Percentiles rank a stretch among this genome's conserved stretches.
phyloP scores from a whole-genome alignment of 2,888 invertebrate genomes.

The Amiota minor region DNA sequence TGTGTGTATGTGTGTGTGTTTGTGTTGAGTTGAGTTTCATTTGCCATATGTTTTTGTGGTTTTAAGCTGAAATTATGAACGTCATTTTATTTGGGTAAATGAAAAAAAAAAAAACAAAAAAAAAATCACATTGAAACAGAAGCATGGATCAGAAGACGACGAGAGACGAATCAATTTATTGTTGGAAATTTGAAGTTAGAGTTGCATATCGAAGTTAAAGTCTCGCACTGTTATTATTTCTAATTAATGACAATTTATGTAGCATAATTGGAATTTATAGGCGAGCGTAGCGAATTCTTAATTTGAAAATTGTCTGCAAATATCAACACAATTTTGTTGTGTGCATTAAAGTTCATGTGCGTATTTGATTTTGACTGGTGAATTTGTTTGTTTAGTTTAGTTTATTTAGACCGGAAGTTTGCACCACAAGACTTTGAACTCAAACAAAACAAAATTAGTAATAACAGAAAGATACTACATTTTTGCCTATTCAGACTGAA shows the following conservation, averaged over 20 bases:
- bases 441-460: too few relatives aligned
- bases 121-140: too few relatives aligned
- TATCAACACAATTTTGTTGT: background rate
- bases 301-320: constrained; percentile 23
- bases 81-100: background rate
- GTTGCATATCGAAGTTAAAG: background rate
- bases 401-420: constrained; percentile 3
- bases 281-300: constrained; percentile 42
- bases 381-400: constrained; percentile 1
- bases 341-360: constrained; percentile 18
- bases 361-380: background rate
- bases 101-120: too few relatives aligned
- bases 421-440: background rate
- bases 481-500: too few relatives aligned
- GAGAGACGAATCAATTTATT: too few relatives aligned
- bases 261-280: constrained; percentile 46
- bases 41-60: background rate
- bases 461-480: too few relatives aligned
- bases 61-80: constrained; percentile 19
- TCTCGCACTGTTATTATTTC: constrained; percentile 44
- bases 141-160: too few relatives aligned
- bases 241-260: constrained; percentile 53
- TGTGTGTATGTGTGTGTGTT: background rate
- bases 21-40: background rate
- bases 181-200: too few relatives aligned